Base-by-base conservation (phyloP, 2,113 vertebrate species). In the Balaenoptera acutorostrata region DNA sequence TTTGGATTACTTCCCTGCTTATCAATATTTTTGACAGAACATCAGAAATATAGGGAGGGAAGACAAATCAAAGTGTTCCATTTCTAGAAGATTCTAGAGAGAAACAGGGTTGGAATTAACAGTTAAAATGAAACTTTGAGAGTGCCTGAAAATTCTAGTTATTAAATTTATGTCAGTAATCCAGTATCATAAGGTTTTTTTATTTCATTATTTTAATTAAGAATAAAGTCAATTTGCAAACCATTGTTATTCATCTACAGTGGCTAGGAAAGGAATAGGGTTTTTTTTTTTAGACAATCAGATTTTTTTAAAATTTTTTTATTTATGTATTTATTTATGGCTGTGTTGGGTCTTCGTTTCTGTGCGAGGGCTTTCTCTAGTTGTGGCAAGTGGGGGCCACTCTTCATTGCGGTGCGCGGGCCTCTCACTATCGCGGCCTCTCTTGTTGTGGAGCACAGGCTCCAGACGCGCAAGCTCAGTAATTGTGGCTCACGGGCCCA, bases 11-110 rank as follows among this genome's bases (percentile, higher is more conserved):
- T 36, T 91, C 44, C 57, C 41, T 75, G 23, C 6, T 95, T 95
- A 88, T 90, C 89, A 96, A 81, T 92, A 96, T 95, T 96, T 95
- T 96, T 90, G 72, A 95, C 29, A 88, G 83, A 92, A 84, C 49
- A 92, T 87, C 41, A 92, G 69, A 92, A 96, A 95, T 52, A 31
- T 2, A 87, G 10, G 10, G 4, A 46, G 0, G 64, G 11, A 39
- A 95, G 25, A 81, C 49, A 96, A 92, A 97, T 93, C 80, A 74
- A 90, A 94, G 11, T 72, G 9, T 6, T 92, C n/a, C 4, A 77
- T 74, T 92, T 94, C 72, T n/a, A 96, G 72, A 89, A 69, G 7
- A 5, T 31, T 96, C 49, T 83, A 39, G 36, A 89, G 44, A 83
- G 44, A 90, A 95, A 69, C 12, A 39, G 20, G 11, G 1, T 18